Base-by-base conservation (phyloP, 2,888 invertebrate genomes). In the Xestia rhomboidea region DNA sequence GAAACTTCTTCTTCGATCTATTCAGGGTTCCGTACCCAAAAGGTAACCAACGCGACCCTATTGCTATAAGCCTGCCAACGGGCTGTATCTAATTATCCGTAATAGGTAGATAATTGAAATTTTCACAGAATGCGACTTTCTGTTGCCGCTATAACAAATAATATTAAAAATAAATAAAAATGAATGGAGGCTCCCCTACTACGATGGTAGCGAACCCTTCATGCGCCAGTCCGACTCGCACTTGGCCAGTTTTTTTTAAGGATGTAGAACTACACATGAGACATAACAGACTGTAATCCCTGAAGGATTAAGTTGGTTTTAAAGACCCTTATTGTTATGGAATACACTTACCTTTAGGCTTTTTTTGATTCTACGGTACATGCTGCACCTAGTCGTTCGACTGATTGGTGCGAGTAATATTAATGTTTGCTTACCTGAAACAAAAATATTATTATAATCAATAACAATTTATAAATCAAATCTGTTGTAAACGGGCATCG, bases 361-460 rank as follows among this genome's bases (percentile, higher is more conserved):
- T 24, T 44, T 44, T 5, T 21, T 44, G 10, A 8, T 57, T 30
- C 4, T 8, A 34, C 0, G 3, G 21, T 41, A 21, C 3, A 27
- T 66, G 5, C 3, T 15, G 24, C 41, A 72, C 60, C 60, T 27
- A 2, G 30, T 57, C 18, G 24, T 41, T 27, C 0, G 21, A 64
- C 63, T 1, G 44, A 60, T 0, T 24, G 5, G 18, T 41, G 51
- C 11, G 5, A 68, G 1, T 21, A 34, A 44, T 4, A 13, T 13
- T 41, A 38, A 30, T 24, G 44, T n/a, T 60, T 5, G n/a, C 92
- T 93, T 94, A 94, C 94, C 94, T 94, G 93, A 84, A 94, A 93
- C 89, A 92, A 91, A 78, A 76, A 84, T 34, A 7, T 66, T 13
- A 60, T 77, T 46, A 7, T 30, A 66, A 66, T 41, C 5, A 57